phyloP scores from a whole-genome alignment of 2,113 vertebrate genomes.

The Candoia aspera region DNA sequence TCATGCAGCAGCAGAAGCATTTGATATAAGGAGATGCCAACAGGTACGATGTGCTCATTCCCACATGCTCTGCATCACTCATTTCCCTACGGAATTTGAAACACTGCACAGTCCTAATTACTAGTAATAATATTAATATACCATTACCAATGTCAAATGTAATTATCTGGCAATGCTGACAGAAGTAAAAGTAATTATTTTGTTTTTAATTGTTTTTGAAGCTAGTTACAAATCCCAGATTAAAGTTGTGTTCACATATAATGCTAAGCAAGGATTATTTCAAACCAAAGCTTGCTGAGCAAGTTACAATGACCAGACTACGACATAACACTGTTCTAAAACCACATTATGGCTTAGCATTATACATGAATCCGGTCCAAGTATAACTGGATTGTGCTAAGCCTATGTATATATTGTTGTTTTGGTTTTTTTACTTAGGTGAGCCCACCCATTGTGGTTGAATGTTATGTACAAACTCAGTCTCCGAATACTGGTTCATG shows the following conservation, averaged over 20 bases:
- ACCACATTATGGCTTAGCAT: neutral
- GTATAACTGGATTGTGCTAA: neutral
- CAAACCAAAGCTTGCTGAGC: neutral
- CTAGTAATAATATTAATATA: neutral
- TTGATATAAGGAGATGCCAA: neutral
- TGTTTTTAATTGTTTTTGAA: neutral
- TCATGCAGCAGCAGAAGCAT: neutral
- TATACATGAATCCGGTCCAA: neutral
- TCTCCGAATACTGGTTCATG: neutral
- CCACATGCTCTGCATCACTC: neutral
- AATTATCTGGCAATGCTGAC: neutral
- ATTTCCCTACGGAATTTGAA: neutral
- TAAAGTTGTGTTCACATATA: neutral
- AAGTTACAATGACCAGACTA: neutral
- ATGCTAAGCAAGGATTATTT: neutral
- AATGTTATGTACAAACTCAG: neutral
- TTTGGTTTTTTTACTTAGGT: neutral
- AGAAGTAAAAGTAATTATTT: neutral
- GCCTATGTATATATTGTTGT: neutral
- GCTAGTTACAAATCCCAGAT: neutral
- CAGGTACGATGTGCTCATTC: neutral
- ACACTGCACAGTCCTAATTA: neutral
- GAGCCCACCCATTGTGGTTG: neutral
- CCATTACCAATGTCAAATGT: neutral
- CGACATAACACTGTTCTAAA: neutral